Base-by-base conservation (phyloP, 2,113 vertebrate species). In the Hoplias malabaricus region DNA sequence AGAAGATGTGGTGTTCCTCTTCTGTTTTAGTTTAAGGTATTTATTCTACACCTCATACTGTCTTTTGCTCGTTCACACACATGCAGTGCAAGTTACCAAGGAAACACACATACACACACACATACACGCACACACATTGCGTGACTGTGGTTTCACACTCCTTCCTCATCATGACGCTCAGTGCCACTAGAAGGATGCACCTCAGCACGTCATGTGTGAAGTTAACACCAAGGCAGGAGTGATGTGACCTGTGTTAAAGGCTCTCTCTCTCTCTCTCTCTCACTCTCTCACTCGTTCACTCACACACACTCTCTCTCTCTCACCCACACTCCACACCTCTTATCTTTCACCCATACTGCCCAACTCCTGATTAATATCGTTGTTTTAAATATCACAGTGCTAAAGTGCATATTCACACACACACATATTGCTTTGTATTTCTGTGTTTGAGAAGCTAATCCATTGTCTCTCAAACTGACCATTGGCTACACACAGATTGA, bases 91-190 rank as follows among this genome's bases (percentile, higher is more conserved):
- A 14, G 25, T 27, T 29, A 59, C 11, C 13, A 25, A 14, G 56
- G 12, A 61, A 29, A 31, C 6, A n/a, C 69, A 40, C 40, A 40
- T 33, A 42, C 65, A 2, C 62, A 34, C 34, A 38, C 36, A 42
- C 61, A 75, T 13, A 36, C 61, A 56, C 43, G 57, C n/a, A 38
- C 68, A 29, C 38, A 29, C 13, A 53, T 65, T 53, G 72, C 61
- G n/a, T 72, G 61, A 65, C 68, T 61, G 13, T 7, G 33, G 81
- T 68, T 72, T 66, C 38, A 46, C 63, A 56, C 54, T 42, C 16
- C n/a, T 54, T 40, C 40, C 23, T 59, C 21, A 42, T 61, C 42
- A 69, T 61, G n/a, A 50, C 31, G 33, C 29, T 50, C 21, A 21
- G 46, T n/a, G 46, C 19, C 46, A 50, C 34, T 65, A 65, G 14